A percentile compares a stretch with the other conserved stretches of the same genome.
phyloP scores from a whole-genome alignment of 2,888 invertebrate genomes.

The Heliconius erato region DNA sequence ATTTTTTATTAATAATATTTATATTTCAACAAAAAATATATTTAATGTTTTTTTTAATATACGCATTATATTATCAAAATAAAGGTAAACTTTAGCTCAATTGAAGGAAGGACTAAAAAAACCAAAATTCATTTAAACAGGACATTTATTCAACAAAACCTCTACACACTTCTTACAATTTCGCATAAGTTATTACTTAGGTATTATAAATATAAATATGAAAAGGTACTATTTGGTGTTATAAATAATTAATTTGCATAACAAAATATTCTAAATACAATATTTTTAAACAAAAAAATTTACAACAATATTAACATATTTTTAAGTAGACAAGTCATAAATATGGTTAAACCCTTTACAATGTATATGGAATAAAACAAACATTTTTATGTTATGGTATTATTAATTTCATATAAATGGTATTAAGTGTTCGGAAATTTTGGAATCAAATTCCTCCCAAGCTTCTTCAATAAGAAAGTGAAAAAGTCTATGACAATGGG shows the following conservation, averaged over 20 bases:
- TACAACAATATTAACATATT: constrained; percentile 38
- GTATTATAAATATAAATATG: constrained; percentile 62
- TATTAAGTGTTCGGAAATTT: background rate
- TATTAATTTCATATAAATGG: constrained; percentile 1
- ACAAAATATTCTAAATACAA: constrained; percentile 64
- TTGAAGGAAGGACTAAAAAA: constrained; percentile 25
- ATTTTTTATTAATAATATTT: too few relatives aligned
- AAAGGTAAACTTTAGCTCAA: too few relatives aligned
- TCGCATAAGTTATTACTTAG: constrained; percentile 66
- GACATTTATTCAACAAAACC: constrained; percentile 85
- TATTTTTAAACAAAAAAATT: constrained; percentile 43
- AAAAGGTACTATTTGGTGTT: constrained; percentile 83
- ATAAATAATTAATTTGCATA: constrained; percentile 71
- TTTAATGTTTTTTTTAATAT: too few relatives aligned
- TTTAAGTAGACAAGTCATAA: constrained; percentile 31
- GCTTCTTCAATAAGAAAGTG: too few relatives aligned
- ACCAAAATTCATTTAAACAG: constrained; percentile 71
- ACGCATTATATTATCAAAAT: too few relatives aligned
- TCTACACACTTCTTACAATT: constrained; percentile 80
- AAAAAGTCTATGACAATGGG: background rate
- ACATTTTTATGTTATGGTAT: too few relatives aligned
- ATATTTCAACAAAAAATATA: too few relatives aligned
- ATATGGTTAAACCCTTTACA: constrained; percentile 39
- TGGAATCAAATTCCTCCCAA: background rate
- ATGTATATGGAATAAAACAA: constrained; percentile 32